phyloP scores from a whole-genome alignment of 2,888 invertebrate genomes.

The Prosapia bicincta region DNA sequence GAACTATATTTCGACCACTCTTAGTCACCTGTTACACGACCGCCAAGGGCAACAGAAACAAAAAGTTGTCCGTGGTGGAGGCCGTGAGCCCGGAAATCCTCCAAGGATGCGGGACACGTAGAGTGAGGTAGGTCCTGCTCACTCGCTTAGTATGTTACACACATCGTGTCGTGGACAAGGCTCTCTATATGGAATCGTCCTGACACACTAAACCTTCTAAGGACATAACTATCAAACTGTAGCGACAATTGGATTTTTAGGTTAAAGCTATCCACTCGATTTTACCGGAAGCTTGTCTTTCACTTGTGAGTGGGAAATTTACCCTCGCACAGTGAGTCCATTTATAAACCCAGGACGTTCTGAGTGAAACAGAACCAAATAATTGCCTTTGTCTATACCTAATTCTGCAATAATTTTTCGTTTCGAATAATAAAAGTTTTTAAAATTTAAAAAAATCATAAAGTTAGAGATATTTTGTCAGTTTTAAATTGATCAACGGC shows the following conservation, averaged over 20 bases:
- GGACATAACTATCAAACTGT: not conserved
- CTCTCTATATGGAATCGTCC: not conserved
- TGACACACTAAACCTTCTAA: not conserved
- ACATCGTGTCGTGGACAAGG: not conserved
- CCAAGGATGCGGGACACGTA: not conserved
- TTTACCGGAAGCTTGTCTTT: not conserved
- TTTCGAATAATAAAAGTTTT: no score
- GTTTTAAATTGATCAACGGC: no score
- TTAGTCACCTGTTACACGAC: not conserved
- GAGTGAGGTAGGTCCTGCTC: not conserved
- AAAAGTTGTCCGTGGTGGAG: not conserved
- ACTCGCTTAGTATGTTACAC: not conserved
- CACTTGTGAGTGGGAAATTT: no score
- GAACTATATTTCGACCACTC: no score
- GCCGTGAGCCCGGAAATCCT: not conserved
- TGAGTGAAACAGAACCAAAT: no score
- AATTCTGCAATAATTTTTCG: no score
- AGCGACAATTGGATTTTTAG: not conserved
- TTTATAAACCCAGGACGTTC: no score
- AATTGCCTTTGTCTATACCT: no score
- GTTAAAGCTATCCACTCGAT: not conserved
- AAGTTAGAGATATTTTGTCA: no score
- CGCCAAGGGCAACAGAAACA: not conserved
- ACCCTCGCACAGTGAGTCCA: no score
- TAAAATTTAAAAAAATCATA: no score